Conservation (phyloP, 2,888 invertebrate species). For the Dorcus parallelipipedus region DNA sequence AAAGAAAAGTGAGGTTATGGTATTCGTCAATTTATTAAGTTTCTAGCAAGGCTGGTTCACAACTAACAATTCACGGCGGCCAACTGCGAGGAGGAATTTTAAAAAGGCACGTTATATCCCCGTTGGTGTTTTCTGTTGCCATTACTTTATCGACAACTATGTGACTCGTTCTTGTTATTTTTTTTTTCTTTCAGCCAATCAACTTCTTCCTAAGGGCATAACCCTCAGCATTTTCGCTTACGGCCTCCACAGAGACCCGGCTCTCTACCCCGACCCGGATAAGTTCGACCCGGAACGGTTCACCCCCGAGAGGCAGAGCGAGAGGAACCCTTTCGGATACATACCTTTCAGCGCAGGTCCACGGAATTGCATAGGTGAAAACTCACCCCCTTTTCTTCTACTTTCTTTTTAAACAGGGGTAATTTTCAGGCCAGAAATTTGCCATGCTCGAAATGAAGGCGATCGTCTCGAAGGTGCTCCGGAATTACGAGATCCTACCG, state of each 20-base stretch:
- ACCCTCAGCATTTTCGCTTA: constrained; percentile 11
- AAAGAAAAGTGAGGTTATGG: no score
- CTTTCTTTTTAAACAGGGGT: not conserved
- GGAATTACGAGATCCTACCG: constrained; percentile 37
- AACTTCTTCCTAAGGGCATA: constrained; percentile 14
- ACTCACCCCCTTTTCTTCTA: not conserved
- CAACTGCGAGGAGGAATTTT: no score
- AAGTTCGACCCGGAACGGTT: constrained; percentile 43
- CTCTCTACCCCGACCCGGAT: constrained; percentile 47
- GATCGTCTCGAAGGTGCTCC: constrained; percentile 38
- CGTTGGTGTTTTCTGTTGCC: no score
- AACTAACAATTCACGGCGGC: no score
- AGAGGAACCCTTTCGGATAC: constrained; percentile 37
- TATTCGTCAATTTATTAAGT: no score
- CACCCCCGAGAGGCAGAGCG: constrained; percentile 32
- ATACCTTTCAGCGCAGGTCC: constrained; percentile 42
- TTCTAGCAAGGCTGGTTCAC: no score
- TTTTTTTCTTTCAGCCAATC: no score
- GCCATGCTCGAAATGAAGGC: constrained; percentile 24
- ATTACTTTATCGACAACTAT: no score
- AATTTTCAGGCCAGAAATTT: constrained; percentile 12
- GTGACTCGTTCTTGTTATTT: no score
- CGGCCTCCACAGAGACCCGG: constrained; percentile 45
- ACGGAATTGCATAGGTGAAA: constrained; percentile 34
- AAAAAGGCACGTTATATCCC: no score